These are phyloP conservation scores for Hartigia nigra DNA, from an alignment of 2,888 invertebrate genomes.

Conservation along the genomic window DNA sequence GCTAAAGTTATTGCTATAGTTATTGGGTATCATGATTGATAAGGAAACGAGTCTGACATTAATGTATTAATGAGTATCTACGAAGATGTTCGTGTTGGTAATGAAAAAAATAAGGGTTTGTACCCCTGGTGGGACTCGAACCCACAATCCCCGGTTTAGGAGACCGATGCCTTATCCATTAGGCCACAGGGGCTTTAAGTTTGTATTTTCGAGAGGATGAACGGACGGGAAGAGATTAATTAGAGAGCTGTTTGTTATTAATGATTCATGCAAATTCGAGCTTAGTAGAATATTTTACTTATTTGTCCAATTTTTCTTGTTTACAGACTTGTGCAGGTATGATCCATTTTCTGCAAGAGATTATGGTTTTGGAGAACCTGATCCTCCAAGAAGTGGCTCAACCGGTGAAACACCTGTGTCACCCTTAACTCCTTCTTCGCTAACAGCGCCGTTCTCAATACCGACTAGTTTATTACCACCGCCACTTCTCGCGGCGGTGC, in stretches of 20 bases:
- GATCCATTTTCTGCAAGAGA: slow-evolving; percentile 36
- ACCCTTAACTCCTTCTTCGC: slow-evolving; percentile 36
- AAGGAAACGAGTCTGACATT: too few species aligned
- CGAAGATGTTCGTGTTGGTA: not conserved
- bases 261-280: not conserved
- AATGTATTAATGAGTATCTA: not conserved
- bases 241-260: not conserved
- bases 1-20: too few species aligned
- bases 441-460: slow-evolving; percentile 36
- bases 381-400: slow-evolving; percentile 30
- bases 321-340: slow-evolving; percentile 41
- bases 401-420: slow-evolving; percentile 31
- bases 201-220: not conserved
- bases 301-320: not conserved
- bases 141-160: slow-evolving; percentile 88
- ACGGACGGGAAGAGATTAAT: not conserved
- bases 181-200: slow-evolving; percentile 80
- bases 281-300: not conserved
- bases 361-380: slow-evolving; percentile 33
- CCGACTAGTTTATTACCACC: slow-evolving; percentile 40
- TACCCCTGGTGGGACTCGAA: slow-evolving; percentile 91
- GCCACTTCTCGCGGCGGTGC: slow-evolving; percentile 40
- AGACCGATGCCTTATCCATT: slow-evolving; percentile 88
- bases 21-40: too few species aligned
- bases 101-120: slow-evolving; percentile 43